phyloP scores from a whole-genome alignment of 2,888 invertebrate genomes.

The Amphimallon solstitiale region DNA sequence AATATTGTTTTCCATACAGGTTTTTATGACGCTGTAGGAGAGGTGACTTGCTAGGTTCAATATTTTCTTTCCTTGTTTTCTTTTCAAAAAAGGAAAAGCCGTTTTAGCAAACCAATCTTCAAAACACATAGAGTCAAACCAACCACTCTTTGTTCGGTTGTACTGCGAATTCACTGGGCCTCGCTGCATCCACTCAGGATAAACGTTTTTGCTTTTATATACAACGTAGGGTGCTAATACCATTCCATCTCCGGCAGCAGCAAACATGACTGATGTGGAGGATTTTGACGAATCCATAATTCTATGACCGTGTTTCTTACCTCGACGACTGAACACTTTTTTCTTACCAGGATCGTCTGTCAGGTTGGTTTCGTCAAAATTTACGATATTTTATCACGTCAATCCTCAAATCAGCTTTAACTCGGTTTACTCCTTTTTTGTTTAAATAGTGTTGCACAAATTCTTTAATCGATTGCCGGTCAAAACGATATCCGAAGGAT shows the following conservation, averaged over 20 bases:
- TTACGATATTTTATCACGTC: constrained; percentile 46
- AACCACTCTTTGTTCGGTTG: constrained; percentile 19
- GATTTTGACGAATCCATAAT: constrained; percentile 35
- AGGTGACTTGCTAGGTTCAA: constrained; percentile 52
- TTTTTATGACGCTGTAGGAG: constrained; percentile 45
- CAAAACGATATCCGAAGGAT: too few species aligned
- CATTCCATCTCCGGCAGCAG: too few species aligned
- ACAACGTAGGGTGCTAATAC: too few species aligned
- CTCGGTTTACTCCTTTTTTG: too few species aligned
- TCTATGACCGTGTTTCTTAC: constrained; percentile 25
- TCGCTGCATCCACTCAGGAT: too few species aligned
- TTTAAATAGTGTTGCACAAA: too few species aligned
- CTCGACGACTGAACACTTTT: neutral
- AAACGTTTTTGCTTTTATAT: too few species aligned
- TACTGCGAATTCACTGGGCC: neutral
- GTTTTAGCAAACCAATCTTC: too few species aligned
- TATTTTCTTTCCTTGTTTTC: too few species aligned
- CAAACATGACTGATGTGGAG: constrained; percentile 44
- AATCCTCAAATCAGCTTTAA: too few species aligned
- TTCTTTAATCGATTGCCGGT: too few species aligned
- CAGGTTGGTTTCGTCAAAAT: constrained; percentile 57
- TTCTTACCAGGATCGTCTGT: constrained; percentile 52
- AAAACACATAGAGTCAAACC: constrained; percentile 26
- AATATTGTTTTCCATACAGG: constrained; percentile 53
- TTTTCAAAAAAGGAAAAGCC: too few species aligned